Evolutionary conservation across 1,140 invertebrate species (phyloP), one percentile per base, ranked within the genome.

Genomic region (Mamestra configurata): DNA sequence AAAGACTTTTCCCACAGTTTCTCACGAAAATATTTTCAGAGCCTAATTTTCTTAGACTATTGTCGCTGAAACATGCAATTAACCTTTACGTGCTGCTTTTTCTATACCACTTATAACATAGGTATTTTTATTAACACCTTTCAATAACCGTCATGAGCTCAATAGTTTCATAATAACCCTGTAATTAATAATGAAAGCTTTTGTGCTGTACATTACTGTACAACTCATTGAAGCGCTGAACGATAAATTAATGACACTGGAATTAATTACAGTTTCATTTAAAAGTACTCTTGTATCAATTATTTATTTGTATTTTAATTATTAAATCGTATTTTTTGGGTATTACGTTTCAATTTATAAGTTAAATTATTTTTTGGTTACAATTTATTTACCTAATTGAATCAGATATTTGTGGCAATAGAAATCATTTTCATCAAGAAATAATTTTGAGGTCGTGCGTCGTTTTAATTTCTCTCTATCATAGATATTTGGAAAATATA

Each of bases 151-250:
- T 22, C 10, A 61, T 61, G 18, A 31, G 10, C 61, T 22, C n/a
- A 13, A 43, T 43, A 66, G 18, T 43, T 66, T 22, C 7, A 40
- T 66, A 66, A 66, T 66, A 20, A 66, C 37, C 4, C 10, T 4
- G 7, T 43, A 66, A 66, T 66, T 66, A 66, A 22, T 43, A 66
- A 7, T 40, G 10, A 66, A 15, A 15, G n/a, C 20, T 61, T 61
- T 35, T 35, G 15, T 24, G 7, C 8, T n/a, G 59, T 37, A 61
- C 13, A 35, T 35, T 31, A 49, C 31, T 61, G 31, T 18, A 18
- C 31, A 6, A 49, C 53, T 55, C 53, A 55, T 55, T 22, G 20
- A 11, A 49, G 15, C n/a, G 15, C 46, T n/a, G 13, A 1, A 49
- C 53, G 22, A 24, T 57, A 57, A 27, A 13, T 57, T 57, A 57